Percentiles rank a stretch among this genome's conserved stretches.
phyloP scores from a whole-genome alignment of 1,140 invertebrate species.

The Eubasilissa regina region DNA sequence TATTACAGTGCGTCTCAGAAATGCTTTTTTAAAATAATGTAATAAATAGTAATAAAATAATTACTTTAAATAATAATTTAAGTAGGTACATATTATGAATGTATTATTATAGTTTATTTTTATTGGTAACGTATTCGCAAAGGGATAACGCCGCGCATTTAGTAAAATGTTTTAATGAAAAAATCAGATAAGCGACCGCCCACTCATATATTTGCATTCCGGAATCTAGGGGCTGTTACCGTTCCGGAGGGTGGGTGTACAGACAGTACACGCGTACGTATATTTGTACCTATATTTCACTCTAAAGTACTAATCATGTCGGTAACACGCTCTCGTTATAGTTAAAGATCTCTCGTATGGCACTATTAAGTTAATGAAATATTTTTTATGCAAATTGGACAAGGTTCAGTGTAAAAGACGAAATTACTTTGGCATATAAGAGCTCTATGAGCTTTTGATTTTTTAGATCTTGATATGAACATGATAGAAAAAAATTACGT shows the following conservation, averaged over 20 bases:
- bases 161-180: slow-evolving; percentile 26
- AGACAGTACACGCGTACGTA: not conserved
- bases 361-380: not conserved
- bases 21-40: no score
- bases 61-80: not conserved
- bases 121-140: not conserved
- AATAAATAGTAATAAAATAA: no score
- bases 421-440: no score
- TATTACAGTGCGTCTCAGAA: no score
- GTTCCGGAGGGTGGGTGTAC: slow-evolving; percentile 1
- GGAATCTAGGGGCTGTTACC: slow-evolving; percentile 8
- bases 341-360: slow-evolving; percentile 16
- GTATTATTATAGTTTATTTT: not conserved
- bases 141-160: not conserved
- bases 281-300: slow-evolving; percentile 14
- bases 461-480: no score
- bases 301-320: slow-evolving; percentile 16
- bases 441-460: no score
- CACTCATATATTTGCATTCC: slow-evolving; percentile 44
- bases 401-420: no score
- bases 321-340: slow-evolving; percentile 19
- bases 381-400: no score
- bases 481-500: no score
- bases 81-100: not conserved
- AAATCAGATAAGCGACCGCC: slow-evolving; percentile 50